These are phyloP conservation scores for Lydus trimaculatus DNA, from an alignment of 2,888 invertebrate species.

Conservation along the genomic window DNA sequence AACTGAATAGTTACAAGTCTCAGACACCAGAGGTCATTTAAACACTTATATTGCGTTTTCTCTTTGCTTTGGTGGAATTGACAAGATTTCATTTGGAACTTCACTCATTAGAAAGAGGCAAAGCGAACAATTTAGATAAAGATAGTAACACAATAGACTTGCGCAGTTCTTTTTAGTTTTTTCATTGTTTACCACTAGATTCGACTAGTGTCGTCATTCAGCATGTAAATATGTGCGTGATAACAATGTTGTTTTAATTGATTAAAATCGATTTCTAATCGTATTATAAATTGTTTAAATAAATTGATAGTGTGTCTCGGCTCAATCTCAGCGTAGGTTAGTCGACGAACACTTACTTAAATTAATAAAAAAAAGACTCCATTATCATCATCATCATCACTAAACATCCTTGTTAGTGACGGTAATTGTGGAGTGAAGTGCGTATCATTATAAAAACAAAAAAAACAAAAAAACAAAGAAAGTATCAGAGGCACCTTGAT, in stretches of 20 bases:
- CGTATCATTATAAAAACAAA: neutral
- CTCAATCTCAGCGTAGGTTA: constrained; percentile 70
- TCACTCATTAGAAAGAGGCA: neutral
- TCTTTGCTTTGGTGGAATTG: neutral
- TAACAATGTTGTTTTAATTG: constrained; percentile 31
- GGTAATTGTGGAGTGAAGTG: constrained; percentile 2
- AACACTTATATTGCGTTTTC: too few species aligned
- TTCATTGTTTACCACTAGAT: neutral
- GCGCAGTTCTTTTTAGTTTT: neutral
- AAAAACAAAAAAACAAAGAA: neutral
- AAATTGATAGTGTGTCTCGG: constrained; percentile 46
- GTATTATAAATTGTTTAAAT: constrained; percentile 19
- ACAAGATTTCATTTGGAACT: neutral
- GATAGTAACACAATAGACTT: neutral
- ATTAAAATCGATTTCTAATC: neutral
- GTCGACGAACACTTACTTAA: constrained; percentile 53
- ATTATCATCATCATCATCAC: neutral
- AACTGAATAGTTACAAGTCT: too few species aligned
- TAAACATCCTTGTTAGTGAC: neutral
- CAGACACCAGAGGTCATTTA: too few species aligned
- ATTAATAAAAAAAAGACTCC: neutral
- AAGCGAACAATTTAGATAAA: neutral
- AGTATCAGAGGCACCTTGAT: neutral
- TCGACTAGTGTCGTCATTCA: constrained; percentile 12
- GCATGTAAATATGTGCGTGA: constrained; percentile 30